phyloP scores from a whole-genome alignment of 2,888 invertebrate species.

The Noctua fimbriata region DNA sequence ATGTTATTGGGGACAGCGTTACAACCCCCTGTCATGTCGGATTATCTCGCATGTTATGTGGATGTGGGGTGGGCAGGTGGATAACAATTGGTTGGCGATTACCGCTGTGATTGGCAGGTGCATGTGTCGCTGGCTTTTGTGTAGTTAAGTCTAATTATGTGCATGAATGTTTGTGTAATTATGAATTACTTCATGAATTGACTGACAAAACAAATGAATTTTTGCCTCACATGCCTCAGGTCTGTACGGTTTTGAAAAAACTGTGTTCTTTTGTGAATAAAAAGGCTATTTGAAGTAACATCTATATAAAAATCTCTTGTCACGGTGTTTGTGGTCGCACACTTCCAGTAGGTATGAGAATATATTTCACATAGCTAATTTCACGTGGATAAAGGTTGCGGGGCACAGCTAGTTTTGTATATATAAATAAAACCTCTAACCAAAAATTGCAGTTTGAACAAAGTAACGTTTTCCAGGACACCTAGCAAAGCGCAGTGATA shows the following conservation, averaged over 20 bases:
- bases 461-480: too few species aligned
- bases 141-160: not conserved
- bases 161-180: not conserved
- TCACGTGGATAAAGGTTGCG: too few species aligned
- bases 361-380: too few species aligned
- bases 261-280: not conserved
- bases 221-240: not conserved
- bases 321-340: too few species aligned
- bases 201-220: not conserved
- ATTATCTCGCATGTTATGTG: slow-evolving; percentile 39
- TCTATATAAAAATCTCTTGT: too few species aligned
- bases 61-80: slow-evolving; percentile 17
- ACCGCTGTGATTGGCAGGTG: slow-evolving; percentile 36
- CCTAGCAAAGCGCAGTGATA: too few species aligned
- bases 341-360: too few species aligned
- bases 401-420: not conserved
- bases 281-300: not conserved
- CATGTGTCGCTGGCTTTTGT: not conserved
- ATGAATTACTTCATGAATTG: not conserved
- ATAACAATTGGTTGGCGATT: slow-evolving; percentile 36
- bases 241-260: not conserved
- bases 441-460: not conserved
- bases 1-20: slow-evolving; percentile 24
- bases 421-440: not conserved
- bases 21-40: slow-evolving; percentile 40